Base-by-base conservation (phyloP, 2,797 vertebrate species). In the Tenualosa thibaudeaui region DNA sequence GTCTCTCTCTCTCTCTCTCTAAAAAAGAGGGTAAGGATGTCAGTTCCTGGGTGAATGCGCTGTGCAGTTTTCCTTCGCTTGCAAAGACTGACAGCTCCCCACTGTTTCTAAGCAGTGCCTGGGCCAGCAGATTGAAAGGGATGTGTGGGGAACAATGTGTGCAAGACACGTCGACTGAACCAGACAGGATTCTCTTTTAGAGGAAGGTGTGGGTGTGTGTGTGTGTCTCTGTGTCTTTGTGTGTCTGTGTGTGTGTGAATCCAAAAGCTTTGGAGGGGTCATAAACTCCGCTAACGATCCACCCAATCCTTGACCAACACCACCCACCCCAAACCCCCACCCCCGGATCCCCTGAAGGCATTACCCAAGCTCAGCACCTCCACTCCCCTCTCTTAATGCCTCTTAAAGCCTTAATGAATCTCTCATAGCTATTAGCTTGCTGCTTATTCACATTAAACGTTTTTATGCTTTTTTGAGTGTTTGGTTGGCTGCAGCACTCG, bases 101-200 rank as follows among this genome's bases (percentile, higher is more conserved):
- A 43, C 71, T 78, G 71, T 46, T 19, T 78, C 71, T 78, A 78
- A 78, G 71, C 68, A 71, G 68, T 15, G 19, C 17, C 71, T 24
- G 58, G 37, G 26, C 71, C 40, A 9, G 5, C 19, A 22, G 71
- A 78, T 78, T 78, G 17, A 46, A 40, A 78, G 71, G 71, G 71
- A 49, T 51, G 81, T 37, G 53, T 50, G 56, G 31, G 31, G 10
- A 17, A 49, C 71, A 78, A 19, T 46, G 40, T 19, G 2, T 46
- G 37, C 10, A 78, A 78, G 68, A 75, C 71, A 46, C 40, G 19
- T 37, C 40, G 17, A 22, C 71, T 6, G 71, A 78, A 37, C 40
- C 71, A 78, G 40, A 78, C 71, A 6, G 37, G 37, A 37, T 5
- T 37, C 26, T 37, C 26, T 65, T 15, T 15, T 1, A 7, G 17